These are phyloP conservation scores for Cephalopholis sonnerati DNA, from an alignment of 2,113 vertebrate species.

Conservation along the genomic window DNA sequence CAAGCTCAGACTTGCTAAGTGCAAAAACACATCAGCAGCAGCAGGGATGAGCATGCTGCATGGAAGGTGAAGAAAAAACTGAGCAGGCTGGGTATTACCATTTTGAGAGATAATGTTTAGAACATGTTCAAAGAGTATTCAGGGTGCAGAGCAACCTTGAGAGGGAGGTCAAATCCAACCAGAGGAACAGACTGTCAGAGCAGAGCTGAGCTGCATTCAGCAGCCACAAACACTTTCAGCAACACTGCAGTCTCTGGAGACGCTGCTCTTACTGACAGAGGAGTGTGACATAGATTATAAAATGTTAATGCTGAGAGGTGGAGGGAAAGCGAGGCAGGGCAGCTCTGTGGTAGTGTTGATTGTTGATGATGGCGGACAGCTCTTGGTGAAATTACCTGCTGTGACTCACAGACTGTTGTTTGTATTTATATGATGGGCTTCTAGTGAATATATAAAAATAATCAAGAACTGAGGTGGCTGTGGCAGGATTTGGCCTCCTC, in stretches of 20 bases:
- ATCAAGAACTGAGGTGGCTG: not conserved
- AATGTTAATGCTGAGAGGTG: conserved; percentile 13
- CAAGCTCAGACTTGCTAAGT: not conserved
- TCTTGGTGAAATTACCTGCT: not conserved
- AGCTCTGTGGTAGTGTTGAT: not conserved
- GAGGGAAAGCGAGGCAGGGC: not conserved
- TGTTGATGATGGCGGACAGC: conserved; percentile 3
- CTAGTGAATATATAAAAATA: not conserved
- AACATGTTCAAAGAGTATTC: conserved; percentile 3
- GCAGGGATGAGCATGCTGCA: not conserved
- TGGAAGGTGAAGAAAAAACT: not conserved
- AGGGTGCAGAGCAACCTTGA: conserved; percentile 3
- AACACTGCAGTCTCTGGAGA: conserved; percentile 16
- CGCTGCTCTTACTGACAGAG: conserved; percentile 2
- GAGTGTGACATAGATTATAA: conserved; percentile 19
- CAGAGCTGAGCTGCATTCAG: conserved; percentile 8
- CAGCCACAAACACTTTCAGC: not conserved
- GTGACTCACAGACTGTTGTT: not conserved
- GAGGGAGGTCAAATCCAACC: conserved; percentile 7
- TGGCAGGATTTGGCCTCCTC: not conserved
- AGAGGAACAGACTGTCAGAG: conserved; percentile 14
- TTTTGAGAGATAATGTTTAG: not conserved
- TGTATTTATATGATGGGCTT: not conserved
- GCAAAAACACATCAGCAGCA: not conserved
- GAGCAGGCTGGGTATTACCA: not conserved